These are phyloP conservation scores for Camelus dromedarius DNA, from an alignment of 2,113 vertebrate genomes.

Conservation along the genomic window DNA sequence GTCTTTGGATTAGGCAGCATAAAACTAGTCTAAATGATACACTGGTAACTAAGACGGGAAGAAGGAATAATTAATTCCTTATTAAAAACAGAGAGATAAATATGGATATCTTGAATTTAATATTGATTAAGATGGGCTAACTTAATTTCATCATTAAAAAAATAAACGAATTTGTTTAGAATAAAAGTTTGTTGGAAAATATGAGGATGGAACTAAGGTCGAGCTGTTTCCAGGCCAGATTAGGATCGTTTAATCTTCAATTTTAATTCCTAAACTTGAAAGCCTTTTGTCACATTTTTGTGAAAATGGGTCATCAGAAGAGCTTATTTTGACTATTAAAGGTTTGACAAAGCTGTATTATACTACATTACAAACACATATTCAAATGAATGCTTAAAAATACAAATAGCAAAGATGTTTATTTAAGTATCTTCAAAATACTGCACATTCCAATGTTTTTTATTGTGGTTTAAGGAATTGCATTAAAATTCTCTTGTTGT, in stretches of 20 bases:
- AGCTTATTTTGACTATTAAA: neutral
- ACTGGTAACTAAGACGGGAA: neutral
- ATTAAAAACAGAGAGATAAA: neutral
- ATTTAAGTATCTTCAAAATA: constrained; percentile 59
- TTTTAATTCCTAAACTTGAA: constrained; percentile 35
- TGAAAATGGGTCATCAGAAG: constrained; percentile 52
- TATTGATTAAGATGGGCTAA: neutral
- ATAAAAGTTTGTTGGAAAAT: neutral
- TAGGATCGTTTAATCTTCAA: constrained; percentile 13
- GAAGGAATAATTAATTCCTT: neutral
- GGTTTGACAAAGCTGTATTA: constrained; percentile 7
- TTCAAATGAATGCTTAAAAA: constrained; percentile 63
- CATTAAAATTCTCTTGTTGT: constrained; percentile 33
- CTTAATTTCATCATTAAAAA: constrained; percentile 39
- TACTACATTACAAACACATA: constrained; percentile 22
- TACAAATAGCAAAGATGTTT: constrained; percentile 60
- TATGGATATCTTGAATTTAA: neutral
- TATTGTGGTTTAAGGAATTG: constrained; percentile 47
- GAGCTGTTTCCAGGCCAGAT: neutral
- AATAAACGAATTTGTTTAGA: constrained; percentile 49
- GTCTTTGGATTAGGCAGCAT: neutral
- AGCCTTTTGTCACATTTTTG: constrained; percentile 12
- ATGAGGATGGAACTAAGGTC: neutral
- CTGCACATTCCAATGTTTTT: constrained; percentile 40
- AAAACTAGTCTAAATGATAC: neutral